A percentile compares a stretch with the other conserved stretches of the same genome.
phyloP scores from a whole-genome alignment of 2,888 invertebrate genomes.

The Acleris emargana region DNA sequence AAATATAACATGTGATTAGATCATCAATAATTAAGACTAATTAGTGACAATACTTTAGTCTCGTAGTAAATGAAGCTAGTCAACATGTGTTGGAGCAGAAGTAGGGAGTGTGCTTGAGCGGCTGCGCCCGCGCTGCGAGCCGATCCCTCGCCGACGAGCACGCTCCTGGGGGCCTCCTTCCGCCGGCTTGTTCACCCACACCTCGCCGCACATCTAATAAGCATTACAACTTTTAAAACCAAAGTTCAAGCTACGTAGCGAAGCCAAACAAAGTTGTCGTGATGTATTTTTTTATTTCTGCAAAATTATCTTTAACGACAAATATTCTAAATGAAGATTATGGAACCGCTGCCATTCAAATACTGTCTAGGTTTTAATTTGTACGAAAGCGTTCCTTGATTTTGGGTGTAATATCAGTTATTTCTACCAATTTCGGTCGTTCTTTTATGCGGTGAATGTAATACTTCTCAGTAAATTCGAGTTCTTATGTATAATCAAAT shows the following conservation, averaged over 20 bases:
- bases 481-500: no score
- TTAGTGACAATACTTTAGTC: conserved; percentile 76
- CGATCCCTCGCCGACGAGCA: conserved; percentile 51
- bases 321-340: no score
- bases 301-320: background rate
- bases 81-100: conserved; percentile 46
- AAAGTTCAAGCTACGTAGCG: background rate
- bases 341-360: no score
- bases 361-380: no score
- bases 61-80: conserved; percentile 65
- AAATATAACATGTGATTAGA: conserved; percentile 68
- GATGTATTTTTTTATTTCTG: background rate
- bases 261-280: background rate
- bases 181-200: conserved; percentile 9
- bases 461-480: no score
- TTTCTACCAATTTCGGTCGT: no score
- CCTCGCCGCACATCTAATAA: background rate
- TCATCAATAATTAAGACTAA: conserved; percentile 62
- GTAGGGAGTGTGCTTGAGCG: conserved; percentile 63
- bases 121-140: conserved; percentile 11
- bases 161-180: conserved; percentile 49
- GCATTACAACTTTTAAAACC: no score
- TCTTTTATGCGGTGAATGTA: no score
- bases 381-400: no score
- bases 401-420: no score